A percentile compares a stretch with the other conserved stretches of the same genome.
These are phyloP conservation scores for Acrocera orbiculus DNA, from an alignment of 2,888 invertebrate genomes.

Conservation along the genomic window DNA sequence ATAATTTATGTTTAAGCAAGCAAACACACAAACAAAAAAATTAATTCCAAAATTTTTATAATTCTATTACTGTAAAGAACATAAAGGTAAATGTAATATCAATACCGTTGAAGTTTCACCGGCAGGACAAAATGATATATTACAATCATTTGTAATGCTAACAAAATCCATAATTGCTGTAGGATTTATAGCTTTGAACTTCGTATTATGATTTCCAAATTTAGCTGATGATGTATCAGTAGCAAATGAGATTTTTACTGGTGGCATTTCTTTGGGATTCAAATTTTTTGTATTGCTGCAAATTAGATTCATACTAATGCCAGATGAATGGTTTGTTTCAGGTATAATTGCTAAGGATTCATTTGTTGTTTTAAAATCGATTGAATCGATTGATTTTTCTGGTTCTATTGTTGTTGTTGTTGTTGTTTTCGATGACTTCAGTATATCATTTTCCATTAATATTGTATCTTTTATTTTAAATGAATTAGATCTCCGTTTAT, in stretches of 20 bases:
- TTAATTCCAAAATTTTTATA: too few species aligned
- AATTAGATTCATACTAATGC: constrained; percentile 15
- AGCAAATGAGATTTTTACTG: constrained; percentile 14
- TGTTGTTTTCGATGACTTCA: constrained; percentile 6
- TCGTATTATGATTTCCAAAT: constrained; percentile 5
- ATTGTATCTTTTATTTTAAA: constrained; percentile 7
- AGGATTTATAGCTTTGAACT: constrained; percentile 9
- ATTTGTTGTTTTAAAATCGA: constrained; percentile 28
- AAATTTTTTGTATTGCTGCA: constrained; percentile 10
- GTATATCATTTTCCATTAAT: constrained; percentile 5
- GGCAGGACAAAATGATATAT: constrained; percentile 16
- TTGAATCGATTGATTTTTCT: constrained; percentile 9
- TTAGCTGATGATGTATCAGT: constrained; percentile 13
- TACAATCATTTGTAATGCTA: constrained; percentile 27
- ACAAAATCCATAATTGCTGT: constrained; percentile 22
- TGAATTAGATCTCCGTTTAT: constrained; percentile 5
- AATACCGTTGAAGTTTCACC: constrained; percentile 36
- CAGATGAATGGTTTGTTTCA: constrained; percentile 11
- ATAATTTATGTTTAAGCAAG: too few species aligned
- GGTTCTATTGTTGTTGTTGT: neutral
- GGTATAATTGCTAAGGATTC: constrained; percentile 18
- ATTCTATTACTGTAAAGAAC: too few species aligned
- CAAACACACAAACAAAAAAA: too few species aligned
- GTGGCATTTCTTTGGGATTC: constrained; percentile 6
- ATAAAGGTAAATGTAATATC: constrained; percentile 19